Conservation (phyloP, 2,888 invertebrate genomes). For the Priocnemis perturbator region DNA sequence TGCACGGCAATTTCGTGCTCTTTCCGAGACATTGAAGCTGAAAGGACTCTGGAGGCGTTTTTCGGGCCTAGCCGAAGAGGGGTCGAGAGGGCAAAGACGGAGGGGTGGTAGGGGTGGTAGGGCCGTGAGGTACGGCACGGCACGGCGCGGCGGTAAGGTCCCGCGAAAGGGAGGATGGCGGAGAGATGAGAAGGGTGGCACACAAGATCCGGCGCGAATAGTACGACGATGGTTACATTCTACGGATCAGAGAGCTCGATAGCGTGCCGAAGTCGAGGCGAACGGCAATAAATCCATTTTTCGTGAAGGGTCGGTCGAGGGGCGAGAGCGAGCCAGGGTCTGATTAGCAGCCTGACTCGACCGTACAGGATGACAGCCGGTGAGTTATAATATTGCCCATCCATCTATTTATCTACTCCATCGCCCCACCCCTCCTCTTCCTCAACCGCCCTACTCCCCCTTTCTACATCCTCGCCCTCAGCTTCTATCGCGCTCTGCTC, state of each 20-base stretch:
- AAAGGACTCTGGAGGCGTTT: constrained; percentile 14
- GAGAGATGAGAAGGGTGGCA: constrained; percentile 42
- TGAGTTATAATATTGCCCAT: constrained; percentile 76
- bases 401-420: constrained; percentile 76
- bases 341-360: constrained; percentile 76
- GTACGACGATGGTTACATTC: constrained; percentile 70
- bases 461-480: constrained; percentile 32
- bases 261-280: constrained; percentile 76
- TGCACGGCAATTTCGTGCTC: constrained; percentile 20
- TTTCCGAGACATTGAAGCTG: constrained; percentile 38
- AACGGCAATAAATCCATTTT: constrained; percentile 76
- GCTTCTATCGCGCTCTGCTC: constrained; percentile 33
- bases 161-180: constrained; percentile 27
- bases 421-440: constrained; percentile 58
- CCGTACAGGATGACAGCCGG: constrained; percentile 75
- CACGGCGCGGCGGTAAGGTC: background rate
- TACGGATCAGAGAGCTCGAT: constrained; percentile 75
- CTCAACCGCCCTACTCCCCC: constrained; percentile 41
- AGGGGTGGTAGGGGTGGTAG: too few relatives aligned
- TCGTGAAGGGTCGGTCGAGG: constrained; percentile 73
- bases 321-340: constrained; percentile 71
- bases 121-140: too few relatives aligned
- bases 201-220: constrained; percentile 59
- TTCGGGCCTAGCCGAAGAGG: constrained; percentile 4
- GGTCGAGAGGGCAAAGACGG: constrained; percentile 27